These are phyloP conservation scores for Neotoma lepida DNA, from an alignment of 2,113 vertebrate species.

Conservation along the genomic window DNA sequence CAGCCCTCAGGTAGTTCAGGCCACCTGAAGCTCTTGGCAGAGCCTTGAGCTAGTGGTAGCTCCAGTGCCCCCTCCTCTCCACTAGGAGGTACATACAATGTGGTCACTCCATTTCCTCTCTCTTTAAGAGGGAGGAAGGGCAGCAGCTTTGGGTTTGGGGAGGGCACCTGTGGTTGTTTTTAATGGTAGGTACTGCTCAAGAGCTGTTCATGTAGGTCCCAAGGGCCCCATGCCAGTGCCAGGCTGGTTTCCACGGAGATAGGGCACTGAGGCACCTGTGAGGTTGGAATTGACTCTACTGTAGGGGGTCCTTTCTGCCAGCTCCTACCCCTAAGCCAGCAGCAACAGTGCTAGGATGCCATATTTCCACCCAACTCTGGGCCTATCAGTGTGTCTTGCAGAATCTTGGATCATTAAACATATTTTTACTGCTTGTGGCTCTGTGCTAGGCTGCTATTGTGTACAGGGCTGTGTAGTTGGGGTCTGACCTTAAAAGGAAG, in stretches of 20 bases:
- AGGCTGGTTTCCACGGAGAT: conserved; percentile 75
- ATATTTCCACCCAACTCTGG: conserved; percentile 67
- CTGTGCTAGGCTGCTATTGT: conserved; percentile 51
- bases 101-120: conserved; percentile 54
- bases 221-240: conserved; percentile 46
- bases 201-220: conserved; percentile 42
- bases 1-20: background rate
- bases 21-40: background rate
- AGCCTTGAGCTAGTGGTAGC: background rate
- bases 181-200: conserved; percentile 59
- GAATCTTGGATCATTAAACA: conserved; percentile 79
- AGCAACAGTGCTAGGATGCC: conserved; percentile 51
- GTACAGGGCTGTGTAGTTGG: conserved; percentile 30
- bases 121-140: conserved; percentile 22
- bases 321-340: background rate
- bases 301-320: conserved; percentile 29
- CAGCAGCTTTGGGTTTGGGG: conserved; percentile 42
- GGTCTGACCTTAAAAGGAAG: background rate
- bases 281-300: conserved; percentile 51
- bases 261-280: conserved; percentile 17
- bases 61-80: background rate
- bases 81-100: conserved; percentile 9
- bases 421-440: conserved; percentile 78
- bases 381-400: conserved; percentile 74
- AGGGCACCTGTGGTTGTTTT: conserved; percentile 52